phyloP scores from a whole-genome alignment of 2,113 vertebrate genomes.

The Machaerirhynchus nigripectus region DNA sequence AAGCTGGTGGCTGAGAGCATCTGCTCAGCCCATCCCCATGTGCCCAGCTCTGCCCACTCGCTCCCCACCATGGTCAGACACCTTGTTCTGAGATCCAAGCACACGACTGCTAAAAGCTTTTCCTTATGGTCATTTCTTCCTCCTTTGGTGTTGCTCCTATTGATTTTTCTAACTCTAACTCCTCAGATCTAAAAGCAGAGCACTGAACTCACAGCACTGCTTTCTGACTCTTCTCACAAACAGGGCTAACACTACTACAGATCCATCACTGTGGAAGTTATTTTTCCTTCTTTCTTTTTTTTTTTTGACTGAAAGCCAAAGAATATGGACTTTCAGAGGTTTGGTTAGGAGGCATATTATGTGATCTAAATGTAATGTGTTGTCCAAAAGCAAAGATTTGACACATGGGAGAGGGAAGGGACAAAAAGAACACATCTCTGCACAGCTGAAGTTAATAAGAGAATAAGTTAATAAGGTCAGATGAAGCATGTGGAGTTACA shows the following conservation, averaged over 20 bases:
- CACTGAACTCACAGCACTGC: not conserved
- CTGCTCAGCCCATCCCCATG: not conserved
- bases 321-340: not conserved
- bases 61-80: constrained; percentile 3
- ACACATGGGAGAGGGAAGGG: not conserved
- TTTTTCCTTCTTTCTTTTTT: not conserved
- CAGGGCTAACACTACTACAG: not conserved
- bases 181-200: constrained; percentile 39
- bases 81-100: constrained; percentile 52
- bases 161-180: constrained; percentile 51
- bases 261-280: not conserved
- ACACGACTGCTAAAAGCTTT: constrained; percentile 25
- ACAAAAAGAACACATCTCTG: not conserved
- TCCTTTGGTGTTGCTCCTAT: constrained; percentile 58
- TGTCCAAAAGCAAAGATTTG: not conserved
- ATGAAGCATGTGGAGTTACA: not conserved
- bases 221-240: not conserved
- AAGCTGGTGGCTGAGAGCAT: not conserved
- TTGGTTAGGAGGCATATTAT: not conserved
- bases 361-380: not conserved
- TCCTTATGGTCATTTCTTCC: constrained; percentile 63
- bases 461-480: not conserved
- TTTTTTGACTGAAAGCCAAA: not conserved
- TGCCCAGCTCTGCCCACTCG: not conserved
- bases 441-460: not conserved